These are phyloP conservation scores for Antennarius maculatus DNA, from an alignment of 2,797 vertebrate genomes.

Conservation along the genomic window DNA sequence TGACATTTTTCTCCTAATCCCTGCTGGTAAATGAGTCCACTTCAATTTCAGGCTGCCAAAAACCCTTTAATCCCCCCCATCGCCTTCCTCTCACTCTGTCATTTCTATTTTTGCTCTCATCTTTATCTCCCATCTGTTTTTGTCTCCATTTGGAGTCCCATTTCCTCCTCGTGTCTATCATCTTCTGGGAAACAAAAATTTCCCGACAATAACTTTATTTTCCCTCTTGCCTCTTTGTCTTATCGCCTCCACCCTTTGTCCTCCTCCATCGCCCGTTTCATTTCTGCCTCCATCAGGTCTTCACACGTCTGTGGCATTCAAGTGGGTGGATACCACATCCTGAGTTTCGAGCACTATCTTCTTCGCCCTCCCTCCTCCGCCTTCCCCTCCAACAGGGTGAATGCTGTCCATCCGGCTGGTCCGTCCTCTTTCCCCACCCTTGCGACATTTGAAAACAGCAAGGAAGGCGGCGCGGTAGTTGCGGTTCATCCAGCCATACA, in stretches of 20 bases:
- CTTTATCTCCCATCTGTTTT: slow-evolving; percentile 4
- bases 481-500: slow-evolving; percentile 98
- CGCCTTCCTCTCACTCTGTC: neutral
- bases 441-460: slow-evolving; percentile 86
- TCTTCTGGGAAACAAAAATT: slow-evolving; percentile 26
- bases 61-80: slow-evolving; percentile 16
- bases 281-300: neutral
- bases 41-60: slow-evolving; percentile 24
- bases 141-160: slow-evolving; percentile 4
- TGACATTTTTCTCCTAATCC: slow-evolving; percentile 36
- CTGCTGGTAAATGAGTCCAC: slow-evolving; percentile 13
- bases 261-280: neutral
- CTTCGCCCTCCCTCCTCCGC: slow-evolving; percentile 43
- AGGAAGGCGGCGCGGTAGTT: slow-evolving; percentile 94
- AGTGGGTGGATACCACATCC: slow-evolving; percentile 58
- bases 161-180: slow-evolving; percentile 2
- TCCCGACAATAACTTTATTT: slow-evolving; percentile 3
- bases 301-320: slow-evolving; percentile 80
- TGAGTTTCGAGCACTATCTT: slow-evolving; percentile 64
- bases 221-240: neutral
- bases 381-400: slow-evolving; percentile 36
- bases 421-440: slow-evolving; percentile 30
- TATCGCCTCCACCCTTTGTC: neutral
- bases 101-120: slow-evolving; percentile 25
- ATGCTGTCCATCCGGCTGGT: slow-evolving; percentile 59